A percentile compares a stretch with the other conserved stretches of the same genome.
These are phyloP conservation scores for Ceyx cyanopectus DNA, from an alignment of 2,113 vertebrate genomes.

Conservation along the genomic window DNA sequence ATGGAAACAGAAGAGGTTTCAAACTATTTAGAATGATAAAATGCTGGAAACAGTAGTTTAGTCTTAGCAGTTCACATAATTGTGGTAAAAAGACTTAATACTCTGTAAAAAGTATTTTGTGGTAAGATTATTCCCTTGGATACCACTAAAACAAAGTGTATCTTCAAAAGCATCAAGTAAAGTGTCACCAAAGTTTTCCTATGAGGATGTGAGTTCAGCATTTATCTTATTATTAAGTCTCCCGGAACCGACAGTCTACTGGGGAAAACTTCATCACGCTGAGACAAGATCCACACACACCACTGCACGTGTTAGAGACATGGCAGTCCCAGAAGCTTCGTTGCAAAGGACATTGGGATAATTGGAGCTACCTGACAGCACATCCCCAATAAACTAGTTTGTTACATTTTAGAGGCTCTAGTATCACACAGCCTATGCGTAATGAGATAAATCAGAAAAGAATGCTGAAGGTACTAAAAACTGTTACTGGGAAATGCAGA, in stretches of 20 bases:
- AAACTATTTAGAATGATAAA: background rate
- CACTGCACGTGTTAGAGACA: background rate
- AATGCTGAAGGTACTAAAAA: background rate
- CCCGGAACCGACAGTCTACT: background rate
- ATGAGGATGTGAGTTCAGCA: background rate
- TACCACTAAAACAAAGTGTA: background rate
- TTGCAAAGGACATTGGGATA: background rate
- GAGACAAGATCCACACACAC: background rate
- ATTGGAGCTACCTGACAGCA: background rate
- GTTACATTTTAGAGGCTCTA: background rate
- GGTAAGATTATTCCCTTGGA: background rate
- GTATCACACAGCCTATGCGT: background rate
- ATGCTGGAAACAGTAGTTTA: background rate
- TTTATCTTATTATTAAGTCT: background rate
- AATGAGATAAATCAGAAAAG: background rate
- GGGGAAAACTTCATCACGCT: background rate
- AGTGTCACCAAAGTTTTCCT: background rate
- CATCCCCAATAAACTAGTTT: background rate
- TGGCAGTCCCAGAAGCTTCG: background rate
- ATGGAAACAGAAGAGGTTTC: background rate
- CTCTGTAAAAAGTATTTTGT: background rate
- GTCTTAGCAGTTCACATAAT: background rate
- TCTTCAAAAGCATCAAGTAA: background rate
- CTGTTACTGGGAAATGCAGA: background rate
- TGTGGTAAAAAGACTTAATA: background rate